These are phyloP conservation scores for Diloba caeruleocephala DNA, from an alignment of 2,888 invertebrate genomes.

Conservation along the genomic window DNA sequence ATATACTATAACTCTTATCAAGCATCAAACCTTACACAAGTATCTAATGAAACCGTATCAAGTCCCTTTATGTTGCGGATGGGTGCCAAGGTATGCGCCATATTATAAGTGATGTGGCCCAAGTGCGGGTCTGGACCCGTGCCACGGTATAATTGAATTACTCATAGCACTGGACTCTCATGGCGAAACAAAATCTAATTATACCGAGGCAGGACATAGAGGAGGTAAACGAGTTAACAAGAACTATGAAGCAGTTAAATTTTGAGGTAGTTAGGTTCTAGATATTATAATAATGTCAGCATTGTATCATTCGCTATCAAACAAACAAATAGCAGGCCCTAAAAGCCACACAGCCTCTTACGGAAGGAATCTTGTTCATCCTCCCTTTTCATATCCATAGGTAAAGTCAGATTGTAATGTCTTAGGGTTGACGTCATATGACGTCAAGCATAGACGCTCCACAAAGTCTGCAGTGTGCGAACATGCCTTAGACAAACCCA, in stretches of 20 bases:
- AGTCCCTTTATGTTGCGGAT: constrained; percentile 2
- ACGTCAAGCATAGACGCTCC: too few relatives aligned
- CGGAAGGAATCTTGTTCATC: too few relatives aligned
- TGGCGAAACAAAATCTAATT: constrained; percentile 36
- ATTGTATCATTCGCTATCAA: too few relatives aligned
- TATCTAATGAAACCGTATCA: constrained; percentile 1
- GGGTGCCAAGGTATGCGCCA: background rate
- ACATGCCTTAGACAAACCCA: too few relatives aligned
- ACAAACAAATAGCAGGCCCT: too few relatives aligned
- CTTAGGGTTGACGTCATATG: too few relatives aligned
- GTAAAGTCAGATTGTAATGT: too few relatives aligned
- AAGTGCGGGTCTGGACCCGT: constrained; percentile 22
- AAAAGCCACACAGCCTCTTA: too few relatives aligned
- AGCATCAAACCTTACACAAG: too few relatives aligned
- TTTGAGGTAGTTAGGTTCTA: background rate
- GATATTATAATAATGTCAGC: background rate
- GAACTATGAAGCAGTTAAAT: constrained; percentile 2
- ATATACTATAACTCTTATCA: too few relatives aligned
- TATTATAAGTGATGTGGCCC: constrained; percentile 7
- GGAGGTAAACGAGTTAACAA: constrained; percentile 27
- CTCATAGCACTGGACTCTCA: constrained; percentile 27
- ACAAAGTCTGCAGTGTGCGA: too few relatives aligned
- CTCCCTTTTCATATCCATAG: too few relatives aligned
- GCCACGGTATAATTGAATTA: constrained; percentile 37
- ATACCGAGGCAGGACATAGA: constrained; percentile 16